Conservation (phyloP, 64 coral and sea anemone species). For the Actinia equina region DNA sequence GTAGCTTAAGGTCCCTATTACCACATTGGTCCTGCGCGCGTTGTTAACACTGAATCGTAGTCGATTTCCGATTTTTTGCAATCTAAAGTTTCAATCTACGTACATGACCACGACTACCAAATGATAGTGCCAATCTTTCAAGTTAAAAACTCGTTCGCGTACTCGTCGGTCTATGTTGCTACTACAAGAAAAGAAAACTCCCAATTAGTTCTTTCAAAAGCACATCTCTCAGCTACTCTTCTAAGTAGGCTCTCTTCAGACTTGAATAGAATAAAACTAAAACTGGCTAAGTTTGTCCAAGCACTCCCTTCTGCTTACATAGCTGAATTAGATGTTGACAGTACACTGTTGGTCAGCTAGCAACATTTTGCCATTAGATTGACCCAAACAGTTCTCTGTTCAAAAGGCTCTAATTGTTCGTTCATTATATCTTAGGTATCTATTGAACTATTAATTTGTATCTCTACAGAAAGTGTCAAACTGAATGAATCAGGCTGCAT, state of each 20-base stretch:
- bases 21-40: too few relatives aligned
- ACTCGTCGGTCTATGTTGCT: too few relatives aligned
- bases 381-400: too few relatives aligned
- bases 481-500: neutral
- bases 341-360: neutral
- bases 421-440: neutral
- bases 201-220: neutral
- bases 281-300: neutral
- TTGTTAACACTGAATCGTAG: too few relatives aligned
- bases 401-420: neutral
- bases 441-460: conserved; percentile 7
- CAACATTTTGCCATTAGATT: neutral
- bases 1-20: too few relatives aligned
- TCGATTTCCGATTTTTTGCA: too few relatives aligned
- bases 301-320: neutral
- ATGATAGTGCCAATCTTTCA: too few relatives aligned
- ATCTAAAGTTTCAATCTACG: too few relatives aligned
- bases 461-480: neutral
- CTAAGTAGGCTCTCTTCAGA: neutral
- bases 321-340: neutral
- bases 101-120: too few relatives aligned
- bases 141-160: too few relatives aligned
- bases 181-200: neutral
- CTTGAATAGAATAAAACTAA: neutral
- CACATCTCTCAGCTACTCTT: neutral